Conservation (phyloP, 2,113 vertebrate species). For the Poecilia latipinna region DNA sequence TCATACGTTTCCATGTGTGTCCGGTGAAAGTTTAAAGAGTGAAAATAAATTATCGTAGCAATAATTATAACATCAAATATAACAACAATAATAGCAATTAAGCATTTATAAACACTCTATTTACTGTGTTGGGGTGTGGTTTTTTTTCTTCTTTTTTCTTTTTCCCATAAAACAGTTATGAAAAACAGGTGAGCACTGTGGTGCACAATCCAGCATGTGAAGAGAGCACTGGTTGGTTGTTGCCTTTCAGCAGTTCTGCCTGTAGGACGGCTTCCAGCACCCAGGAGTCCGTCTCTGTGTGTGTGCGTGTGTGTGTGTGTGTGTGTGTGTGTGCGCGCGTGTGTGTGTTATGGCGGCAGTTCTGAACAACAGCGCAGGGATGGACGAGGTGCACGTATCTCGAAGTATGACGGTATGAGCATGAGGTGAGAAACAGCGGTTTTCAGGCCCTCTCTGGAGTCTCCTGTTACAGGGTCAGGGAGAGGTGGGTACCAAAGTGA, state of each 20-base stretch:
- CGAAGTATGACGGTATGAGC: conserved; percentile 19
- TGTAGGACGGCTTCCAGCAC: conserved; percentile 35
- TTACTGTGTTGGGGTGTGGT: conserved; percentile 49
- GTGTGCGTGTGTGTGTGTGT: background rate
- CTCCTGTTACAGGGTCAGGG: conserved; percentile 69
- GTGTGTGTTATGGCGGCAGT: conserved; percentile 19
- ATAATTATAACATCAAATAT: conserved; percentile 85
- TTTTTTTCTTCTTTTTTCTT: conserved; percentile 11
- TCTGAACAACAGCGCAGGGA: background rate
- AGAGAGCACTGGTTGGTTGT: conserved; percentile 58
- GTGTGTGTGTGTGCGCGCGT: background rate
- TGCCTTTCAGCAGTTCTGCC: conserved; percentile 25
- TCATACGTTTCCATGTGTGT: conserved; percentile 79
- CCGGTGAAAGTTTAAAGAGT: conserved; percentile 81
- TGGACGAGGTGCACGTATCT: background rate
- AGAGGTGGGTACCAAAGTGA: conserved; percentile 84
- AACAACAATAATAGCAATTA: conserved; percentile 85
- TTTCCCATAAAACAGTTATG: conserved; percentile 75
- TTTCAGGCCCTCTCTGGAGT: conserved; percentile 72
- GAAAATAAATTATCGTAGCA: conserved; percentile 88
- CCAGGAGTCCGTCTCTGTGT: conserved; percentile 19
- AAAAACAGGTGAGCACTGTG: conserved; percentile 74
- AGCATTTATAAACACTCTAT: conserved; percentile 84
- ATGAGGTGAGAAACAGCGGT: conserved; percentile 66
- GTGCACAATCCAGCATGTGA: conserved; percentile 85